phyloP scores from a whole-genome alignment of 2,888 invertebrate genomes.

The Sinohyriopsis cumingii region DNA sequence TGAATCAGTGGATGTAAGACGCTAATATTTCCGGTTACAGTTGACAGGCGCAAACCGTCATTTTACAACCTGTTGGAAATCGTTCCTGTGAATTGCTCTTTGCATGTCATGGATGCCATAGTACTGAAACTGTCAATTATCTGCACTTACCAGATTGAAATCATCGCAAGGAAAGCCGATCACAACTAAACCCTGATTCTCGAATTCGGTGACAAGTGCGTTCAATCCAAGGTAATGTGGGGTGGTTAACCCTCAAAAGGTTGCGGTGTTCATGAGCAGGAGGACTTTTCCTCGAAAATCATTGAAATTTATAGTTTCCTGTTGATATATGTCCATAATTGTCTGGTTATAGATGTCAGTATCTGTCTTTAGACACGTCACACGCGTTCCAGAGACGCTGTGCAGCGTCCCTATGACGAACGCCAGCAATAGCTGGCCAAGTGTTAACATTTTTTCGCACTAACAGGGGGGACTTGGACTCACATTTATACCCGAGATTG shows the following conservation, averaged over 20 bases:
- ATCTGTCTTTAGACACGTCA: conserved; percentile 8
- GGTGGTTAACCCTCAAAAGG: conserved; percentile 73
- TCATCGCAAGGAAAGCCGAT: conserved; percentile 74
- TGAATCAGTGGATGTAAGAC: too few species aligned
- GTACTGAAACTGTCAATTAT: background rate
- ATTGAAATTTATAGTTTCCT: conserved; percentile 25
- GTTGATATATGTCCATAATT: conserved; percentile 36
- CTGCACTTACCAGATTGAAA: conserved; percentile 65
- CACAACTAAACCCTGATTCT: conserved; percentile 61
- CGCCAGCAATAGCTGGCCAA: conserved; percentile 16
- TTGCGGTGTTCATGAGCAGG: conserved; percentile 73
- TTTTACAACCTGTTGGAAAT: too few species aligned
- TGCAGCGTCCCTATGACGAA: conserved; percentile 19
- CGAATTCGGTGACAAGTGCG: conserved; percentile 71
- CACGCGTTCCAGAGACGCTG: conserved; percentile 4
- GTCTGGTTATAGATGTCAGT: conserved; percentile 28
- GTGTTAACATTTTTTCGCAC: too few species aligned
- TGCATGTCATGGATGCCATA: too few species aligned
- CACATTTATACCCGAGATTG: too few species aligned
- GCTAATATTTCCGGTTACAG: too few species aligned
- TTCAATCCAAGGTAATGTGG: conserved; percentile 72
- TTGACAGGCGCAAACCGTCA: too few species aligned
- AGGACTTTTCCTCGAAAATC: conserved; percentile 50
- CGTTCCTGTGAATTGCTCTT: too few species aligned
- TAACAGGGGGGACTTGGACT: too few species aligned